Conservation (phyloP, 2,888 invertebrate genomes). For the Drosophila anomelani region DNA sequence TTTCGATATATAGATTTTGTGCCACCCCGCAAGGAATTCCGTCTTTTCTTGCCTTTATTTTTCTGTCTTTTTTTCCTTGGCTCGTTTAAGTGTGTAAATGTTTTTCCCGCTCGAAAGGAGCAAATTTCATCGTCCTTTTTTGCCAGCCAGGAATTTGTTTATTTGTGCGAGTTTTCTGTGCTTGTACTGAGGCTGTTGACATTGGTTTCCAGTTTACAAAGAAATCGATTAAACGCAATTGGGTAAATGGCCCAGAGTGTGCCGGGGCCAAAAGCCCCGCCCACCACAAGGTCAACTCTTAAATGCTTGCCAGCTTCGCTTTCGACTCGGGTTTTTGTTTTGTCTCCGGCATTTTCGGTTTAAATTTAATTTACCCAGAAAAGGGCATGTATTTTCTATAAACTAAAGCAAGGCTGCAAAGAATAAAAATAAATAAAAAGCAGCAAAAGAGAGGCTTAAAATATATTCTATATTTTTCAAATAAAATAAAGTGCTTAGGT, state of each 20-base stretch:
- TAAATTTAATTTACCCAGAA: constrained; percentile 37
- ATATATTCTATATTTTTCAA: constrained; percentile 12
- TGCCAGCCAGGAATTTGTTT: constrained; percentile 55
- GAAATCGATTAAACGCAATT: constrained; percentile 83
- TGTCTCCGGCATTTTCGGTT: constrained; percentile 43
- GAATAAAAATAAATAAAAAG: constrained; percentile 16
- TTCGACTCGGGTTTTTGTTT: constrained; percentile 17
- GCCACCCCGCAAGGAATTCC: constrained; percentile 55
- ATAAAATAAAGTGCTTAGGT: background rate
- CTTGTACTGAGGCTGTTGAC: constrained; percentile 77
- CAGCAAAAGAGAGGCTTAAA: background rate
- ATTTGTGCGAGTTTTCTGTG: constrained; percentile 40
- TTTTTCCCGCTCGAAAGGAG: constrained; percentile 69
- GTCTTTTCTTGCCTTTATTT: background rate
- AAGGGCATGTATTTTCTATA: constrained; percentile 17
- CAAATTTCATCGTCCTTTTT: constrained; percentile 55
- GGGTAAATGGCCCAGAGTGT: constrained; percentile 78
- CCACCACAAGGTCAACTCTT: constrained; percentile 67
- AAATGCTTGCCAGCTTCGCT: constrained; percentile 42
- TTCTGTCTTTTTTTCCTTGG: constrained; percentile 45
- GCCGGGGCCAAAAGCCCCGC: constrained; percentile 32
- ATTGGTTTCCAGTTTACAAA: constrained; percentile 83
- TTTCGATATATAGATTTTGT: constrained; percentile 45
- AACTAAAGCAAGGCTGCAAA: constrained; percentile 6
- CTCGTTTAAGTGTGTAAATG: constrained; percentile 80